Evolutionary conservation across 2,113 vertebrate genomes (phyloP).

Genomic region (Embiotoca jacksoni): DNA sequence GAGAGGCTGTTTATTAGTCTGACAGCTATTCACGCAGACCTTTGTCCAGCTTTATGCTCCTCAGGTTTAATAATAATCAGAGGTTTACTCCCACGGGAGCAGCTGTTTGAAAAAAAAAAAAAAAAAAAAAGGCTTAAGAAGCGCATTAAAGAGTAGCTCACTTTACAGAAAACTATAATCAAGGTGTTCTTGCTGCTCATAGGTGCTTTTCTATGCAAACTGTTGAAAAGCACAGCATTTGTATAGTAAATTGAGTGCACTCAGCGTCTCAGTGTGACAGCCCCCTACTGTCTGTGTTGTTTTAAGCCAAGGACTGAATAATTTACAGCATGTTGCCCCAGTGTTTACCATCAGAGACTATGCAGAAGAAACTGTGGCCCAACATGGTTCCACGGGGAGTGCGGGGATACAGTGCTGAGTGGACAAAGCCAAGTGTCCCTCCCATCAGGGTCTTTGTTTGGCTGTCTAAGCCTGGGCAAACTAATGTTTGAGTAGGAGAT

Average conservation of each 20-base stretch:
- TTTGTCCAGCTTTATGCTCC: slow-evolving; percentile 17
- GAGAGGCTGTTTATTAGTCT: slow-evolving; percentile 13
- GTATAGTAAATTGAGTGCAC: slow-evolving; percentile 56
- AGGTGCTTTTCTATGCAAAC: slow-evolving; percentile 33
- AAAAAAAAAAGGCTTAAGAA: slow-evolving; percentile 3
- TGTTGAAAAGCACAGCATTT: slow-evolving; percentile 57
- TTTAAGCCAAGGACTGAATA: slow-evolving; percentile 64
- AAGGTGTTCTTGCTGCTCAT: slow-evolving; percentile 27
- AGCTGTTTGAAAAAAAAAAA: background rate
- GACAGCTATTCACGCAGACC: slow-evolving; percentile 21
- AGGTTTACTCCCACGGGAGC: slow-evolving; percentile 4
- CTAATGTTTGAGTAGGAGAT: slow-evolving; percentile 69
- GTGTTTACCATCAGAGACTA: slow-evolving; percentile 70
- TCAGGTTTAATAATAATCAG: slow-evolving; percentile 2
- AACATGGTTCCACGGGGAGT: slow-evolving; percentile 51
- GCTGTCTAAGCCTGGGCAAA: slow-evolving; percentile 57
- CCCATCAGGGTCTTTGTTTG: slow-evolving; percentile 65
- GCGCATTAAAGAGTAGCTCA: slow-evolving; percentile 18
- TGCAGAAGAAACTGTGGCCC: slow-evolving; percentile 59
- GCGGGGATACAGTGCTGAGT: slow-evolving; percentile 53
- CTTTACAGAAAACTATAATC: slow-evolving; percentile 27
- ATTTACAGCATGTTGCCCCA: slow-evolving; percentile 75
- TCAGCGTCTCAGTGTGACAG: slow-evolving; percentile 34
- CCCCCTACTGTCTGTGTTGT: slow-evolving; percentile 55
- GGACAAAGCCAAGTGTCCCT: slow-evolving; percentile 70